These are phyloP conservation scores for Taenaris catops DNA, from an alignment of 2,888 invertebrate genomes.

Conservation along the genomic window DNA sequence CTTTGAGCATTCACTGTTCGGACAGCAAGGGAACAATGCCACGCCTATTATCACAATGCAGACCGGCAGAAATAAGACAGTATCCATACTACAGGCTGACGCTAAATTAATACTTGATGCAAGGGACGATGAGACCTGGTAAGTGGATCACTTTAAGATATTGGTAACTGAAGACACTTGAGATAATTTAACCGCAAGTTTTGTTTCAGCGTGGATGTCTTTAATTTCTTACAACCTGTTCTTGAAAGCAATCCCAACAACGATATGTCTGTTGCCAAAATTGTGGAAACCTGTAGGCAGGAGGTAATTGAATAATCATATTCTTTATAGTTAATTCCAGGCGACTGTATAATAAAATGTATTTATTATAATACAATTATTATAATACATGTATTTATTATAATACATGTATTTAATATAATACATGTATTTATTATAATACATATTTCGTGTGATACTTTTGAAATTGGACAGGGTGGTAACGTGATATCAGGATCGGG, in stretches of 20 bases:
- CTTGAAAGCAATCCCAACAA: conserved; percentile 81
- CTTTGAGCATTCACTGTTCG: conserved; percentile 94
- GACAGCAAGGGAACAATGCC: conserved; percentile 86
- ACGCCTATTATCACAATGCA: conserved; percentile 83
- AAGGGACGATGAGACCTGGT: conserved; percentile 89
- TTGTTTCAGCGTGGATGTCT: conserved; percentile 86
- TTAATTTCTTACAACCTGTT: conserved; percentile 88
- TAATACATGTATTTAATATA: too few species aligned
- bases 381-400: too few species aligned
- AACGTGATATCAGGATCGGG: conserved; percentile 86
- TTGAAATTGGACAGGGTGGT: conserved; percentile 56
- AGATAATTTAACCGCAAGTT: not conserved
- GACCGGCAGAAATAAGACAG: conserved; percentile 80
- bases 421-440: too few species aligned
- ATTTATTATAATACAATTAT: too few species aligned
- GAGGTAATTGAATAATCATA: conserved; percentile 45
- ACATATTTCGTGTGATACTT: too few species aligned
- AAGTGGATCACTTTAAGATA: too few species aligned
- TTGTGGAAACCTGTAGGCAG: conserved; percentile 81
- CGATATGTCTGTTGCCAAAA: conserved; percentile 85
- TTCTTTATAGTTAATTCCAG: too few species aligned
- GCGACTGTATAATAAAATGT: too few species aligned
- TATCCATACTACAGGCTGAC: conserved; percentile 80
- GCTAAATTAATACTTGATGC: conserved; percentile 74
- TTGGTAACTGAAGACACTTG: too few species aligned